A percentile compares a stretch with the other conserved stretches of the same genome.
These are phyloP conservation scores for Tragulus kanchil DNA, from an alignment of 2,113 vertebrate genomes.

Conservation along the genomic window DNA sequence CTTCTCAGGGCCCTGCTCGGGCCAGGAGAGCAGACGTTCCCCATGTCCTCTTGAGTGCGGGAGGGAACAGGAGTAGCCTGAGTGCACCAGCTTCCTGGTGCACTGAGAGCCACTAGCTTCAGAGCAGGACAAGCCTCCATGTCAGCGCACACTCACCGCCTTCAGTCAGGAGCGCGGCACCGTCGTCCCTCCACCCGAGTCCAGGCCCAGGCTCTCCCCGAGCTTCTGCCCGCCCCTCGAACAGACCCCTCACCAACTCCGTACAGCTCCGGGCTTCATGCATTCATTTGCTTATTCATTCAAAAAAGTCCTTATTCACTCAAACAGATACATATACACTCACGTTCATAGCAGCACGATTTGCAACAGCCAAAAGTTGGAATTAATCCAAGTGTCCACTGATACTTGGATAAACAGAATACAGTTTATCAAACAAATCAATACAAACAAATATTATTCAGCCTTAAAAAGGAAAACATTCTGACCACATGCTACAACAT, in stretches of 20 bases:
- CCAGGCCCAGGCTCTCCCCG: background rate
- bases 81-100: background rate
- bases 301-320: background rate
- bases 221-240: background rate
- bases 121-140: background rate
- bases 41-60: background rate
- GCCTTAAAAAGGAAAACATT: background rate
- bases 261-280: no score
- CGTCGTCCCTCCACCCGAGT: background rate
- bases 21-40: accelerated
- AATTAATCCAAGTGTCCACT: background rate
- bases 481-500: background rate
- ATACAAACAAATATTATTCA: no score
- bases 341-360: background rate
- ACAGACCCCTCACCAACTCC: background rate
- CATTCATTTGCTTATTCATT: background rate
- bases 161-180: no score
- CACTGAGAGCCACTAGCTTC: background rate
- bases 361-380: background rate
- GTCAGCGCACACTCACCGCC: background rate
- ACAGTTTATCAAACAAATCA: no score
- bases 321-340: background rate
- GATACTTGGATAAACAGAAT: background rate
- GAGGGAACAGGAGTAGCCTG: background rate
- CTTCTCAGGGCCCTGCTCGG: background rate